Evolutionary conservation across 2,113 vertebrate genomes (phyloP), one percentile per base, ranked within the genome.

Genomic region (Myodes glareolus): DNA sequence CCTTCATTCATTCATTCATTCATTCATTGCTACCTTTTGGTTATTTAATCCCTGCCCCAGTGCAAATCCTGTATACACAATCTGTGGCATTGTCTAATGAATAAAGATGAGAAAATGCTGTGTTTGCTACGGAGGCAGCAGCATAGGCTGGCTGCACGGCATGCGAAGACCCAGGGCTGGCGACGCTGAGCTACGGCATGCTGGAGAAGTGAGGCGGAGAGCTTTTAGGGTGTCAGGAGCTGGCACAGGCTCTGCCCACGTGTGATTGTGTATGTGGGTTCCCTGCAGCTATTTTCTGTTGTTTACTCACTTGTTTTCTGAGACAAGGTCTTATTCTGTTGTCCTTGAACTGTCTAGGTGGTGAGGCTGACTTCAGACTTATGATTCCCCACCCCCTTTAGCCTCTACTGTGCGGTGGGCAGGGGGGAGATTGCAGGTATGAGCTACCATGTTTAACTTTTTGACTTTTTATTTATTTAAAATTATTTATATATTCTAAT

Each of bases 371-470:
- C 61, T 42, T 86, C 29, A 42, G 47, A 45, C 42, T 67, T 45
- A 19, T 21, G 42, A 67, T 1, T 58, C 17, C 4, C 1, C 10
- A 0, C 52, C 50, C 29, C 0, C n/a, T 61, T 88, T 72, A 39
- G 68, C 45, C 31, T n/a, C 33, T 68, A 23, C 33, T 5, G 12
- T 58, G 17, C 21, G 55, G 55, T 58, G 67, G n/a, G n/a, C n/a
- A n/a, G n/a, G 21, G 6, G 12, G 7, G 5, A 31, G 3, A 29
- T n/a, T 52, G 9, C 7, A 55, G 68, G 67, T 68, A n/a, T 39
- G 67, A 72, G 10, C 47, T 25, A 39, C 36, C 12, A n/a, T 0
- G 11, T 33, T 67, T 25, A 45, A 21, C 11, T 52, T 73, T 88
- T 25, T 88, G 47, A 88, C 21, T 25, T 16, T 52, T 13, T 50